Evolutionary conservation across 2,888 invertebrate genomes (phyloP).

Genomic region (Allygus modestus): DNA sequence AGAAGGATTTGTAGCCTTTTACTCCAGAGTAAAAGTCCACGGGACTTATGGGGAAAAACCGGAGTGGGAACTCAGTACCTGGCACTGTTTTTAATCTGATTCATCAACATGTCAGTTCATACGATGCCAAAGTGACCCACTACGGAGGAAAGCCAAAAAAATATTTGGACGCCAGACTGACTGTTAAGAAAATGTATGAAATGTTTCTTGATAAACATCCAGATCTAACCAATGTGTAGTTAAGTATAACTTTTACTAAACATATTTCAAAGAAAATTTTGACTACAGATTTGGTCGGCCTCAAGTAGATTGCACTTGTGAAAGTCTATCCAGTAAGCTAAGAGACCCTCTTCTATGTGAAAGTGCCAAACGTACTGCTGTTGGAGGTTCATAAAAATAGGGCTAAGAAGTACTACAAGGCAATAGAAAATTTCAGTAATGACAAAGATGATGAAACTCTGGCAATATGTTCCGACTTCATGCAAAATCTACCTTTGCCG

Average conservation of each 20-base stretch:
- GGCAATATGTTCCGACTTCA: slow-evolving; percentile 66
- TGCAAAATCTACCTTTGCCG: slow-evolving; percentile 63
- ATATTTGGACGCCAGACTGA: slow-evolving; percentile 69
- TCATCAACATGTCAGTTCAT: slow-evolving; percentile 48
- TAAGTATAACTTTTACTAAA: slow-evolving; percentile 69
- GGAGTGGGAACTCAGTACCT: slow-evolving; percentile 55
- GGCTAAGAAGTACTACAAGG: slow-evolving; percentile 69
- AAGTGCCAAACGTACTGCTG: slow-evolving; percentile 66
- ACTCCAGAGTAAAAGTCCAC: slow-evolving; percentile 54
- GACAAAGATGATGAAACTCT: slow-evolving; percentile 65
- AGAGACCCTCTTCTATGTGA: slow-evolving; percentile 64
- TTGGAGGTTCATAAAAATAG: slow-evolving; percentile 49
- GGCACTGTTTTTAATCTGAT: slow-evolving; percentile 51
- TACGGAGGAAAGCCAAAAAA: slow-evolving; percentile 62
- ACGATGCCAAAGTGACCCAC: slow-evolving; percentile 64
- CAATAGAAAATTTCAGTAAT: slow-evolving; percentile 60
- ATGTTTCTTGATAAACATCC: slow-evolving; percentile 68
- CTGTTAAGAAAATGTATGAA: slow-evolving; percentile 69
- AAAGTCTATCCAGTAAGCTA: slow-evolving; percentile 43
- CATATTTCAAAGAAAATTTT: slow-evolving; percentile 69
- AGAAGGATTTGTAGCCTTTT: slow-evolving; percentile 51
- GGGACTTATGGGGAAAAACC: slow-evolving; percentile 56
- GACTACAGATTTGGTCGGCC: slow-evolving; percentile 68
- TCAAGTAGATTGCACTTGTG: slow-evolving; percentile 68
- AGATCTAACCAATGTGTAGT: slow-evolving; percentile 66